Evolutionary conservation across 2,113 vertebrate genomes (phyloP).

Genomic region (Boleophthalmus pectinirostris): DNA sequence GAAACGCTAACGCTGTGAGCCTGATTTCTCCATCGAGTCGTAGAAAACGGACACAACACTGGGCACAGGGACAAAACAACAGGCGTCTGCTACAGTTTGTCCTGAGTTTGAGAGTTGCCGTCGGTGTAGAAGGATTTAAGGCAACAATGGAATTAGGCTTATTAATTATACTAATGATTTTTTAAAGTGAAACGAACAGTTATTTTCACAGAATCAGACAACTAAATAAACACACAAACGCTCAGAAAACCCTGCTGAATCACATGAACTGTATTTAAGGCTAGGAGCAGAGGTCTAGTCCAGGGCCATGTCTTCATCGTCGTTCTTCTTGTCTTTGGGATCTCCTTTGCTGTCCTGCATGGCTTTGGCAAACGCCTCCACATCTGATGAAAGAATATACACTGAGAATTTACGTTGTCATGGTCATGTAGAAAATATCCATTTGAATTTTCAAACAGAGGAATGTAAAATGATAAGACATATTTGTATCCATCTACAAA

Average conservation of each 20-base stretch:
- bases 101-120: neutral
- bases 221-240: no score
- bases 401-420: neutral
- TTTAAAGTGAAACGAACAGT: neutral
- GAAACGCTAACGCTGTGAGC: neutral
- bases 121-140: neutral
- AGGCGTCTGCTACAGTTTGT: neutral
- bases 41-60: neutral
- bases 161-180: neutral
- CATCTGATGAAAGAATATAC: constrained; percentile 74
- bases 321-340: constrained; percentile 91
- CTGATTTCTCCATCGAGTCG: neutral
- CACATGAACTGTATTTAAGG: neutral
- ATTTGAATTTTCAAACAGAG: no score
- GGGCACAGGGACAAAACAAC: neutral
- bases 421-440: no score
- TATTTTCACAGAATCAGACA: neutral
- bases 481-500: no score
- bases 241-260: neutral
- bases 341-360: constrained; percentile 89
- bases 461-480: no score
- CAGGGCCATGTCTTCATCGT: constrained; percentile 98
- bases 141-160: neutral
- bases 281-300: constrained; percentile 72
- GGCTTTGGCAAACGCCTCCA: constrained; percentile 94